A percentile compares a stretch with the other conserved stretches of the same genome.
Conservation (phyloP, 2,888 invertebrate genomes). For the Frankliniella fusca region DNA sequence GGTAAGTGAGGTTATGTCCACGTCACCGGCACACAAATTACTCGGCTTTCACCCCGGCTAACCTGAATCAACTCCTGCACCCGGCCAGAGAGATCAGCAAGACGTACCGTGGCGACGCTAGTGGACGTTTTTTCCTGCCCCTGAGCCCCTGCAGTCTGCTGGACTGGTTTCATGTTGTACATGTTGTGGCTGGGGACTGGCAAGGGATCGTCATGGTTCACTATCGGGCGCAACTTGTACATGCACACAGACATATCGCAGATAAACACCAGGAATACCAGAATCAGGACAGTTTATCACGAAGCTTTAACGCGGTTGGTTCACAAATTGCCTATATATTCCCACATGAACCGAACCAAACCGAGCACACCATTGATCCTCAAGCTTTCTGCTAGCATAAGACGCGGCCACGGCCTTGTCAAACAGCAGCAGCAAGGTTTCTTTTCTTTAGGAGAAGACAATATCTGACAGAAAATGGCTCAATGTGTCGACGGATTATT, state of each 20-base stretch:
- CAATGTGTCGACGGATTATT: no score
- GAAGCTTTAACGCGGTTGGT: no score
- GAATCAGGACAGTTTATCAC: no score
- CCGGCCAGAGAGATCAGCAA: background rate
- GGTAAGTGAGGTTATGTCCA: conserved; percentile 1
- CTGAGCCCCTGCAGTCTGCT: background rate
- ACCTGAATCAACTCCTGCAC: conserved; percentile 18
- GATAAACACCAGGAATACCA: no score
- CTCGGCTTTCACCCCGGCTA: background rate
- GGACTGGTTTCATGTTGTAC: background rate
- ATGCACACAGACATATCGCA: background rate
- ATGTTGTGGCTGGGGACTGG: conserved; percentile 15
- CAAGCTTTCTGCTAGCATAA: no score
- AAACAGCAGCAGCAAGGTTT: no score
- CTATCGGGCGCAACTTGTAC: conserved; percentile 12
- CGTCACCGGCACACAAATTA: background rate
- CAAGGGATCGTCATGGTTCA: conserved; percentile 1
- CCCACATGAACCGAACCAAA: no score
- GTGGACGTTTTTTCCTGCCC: background rate
- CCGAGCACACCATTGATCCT: no score
- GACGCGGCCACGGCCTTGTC: no score
- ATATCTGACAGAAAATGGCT: no score
- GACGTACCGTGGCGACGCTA: background rate
- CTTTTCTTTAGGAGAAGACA: no score
- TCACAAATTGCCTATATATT: no score